phyloP scores from a whole-genome alignment of 2,888 invertebrate species.

The Galerucella nymphaeae region DNA sequence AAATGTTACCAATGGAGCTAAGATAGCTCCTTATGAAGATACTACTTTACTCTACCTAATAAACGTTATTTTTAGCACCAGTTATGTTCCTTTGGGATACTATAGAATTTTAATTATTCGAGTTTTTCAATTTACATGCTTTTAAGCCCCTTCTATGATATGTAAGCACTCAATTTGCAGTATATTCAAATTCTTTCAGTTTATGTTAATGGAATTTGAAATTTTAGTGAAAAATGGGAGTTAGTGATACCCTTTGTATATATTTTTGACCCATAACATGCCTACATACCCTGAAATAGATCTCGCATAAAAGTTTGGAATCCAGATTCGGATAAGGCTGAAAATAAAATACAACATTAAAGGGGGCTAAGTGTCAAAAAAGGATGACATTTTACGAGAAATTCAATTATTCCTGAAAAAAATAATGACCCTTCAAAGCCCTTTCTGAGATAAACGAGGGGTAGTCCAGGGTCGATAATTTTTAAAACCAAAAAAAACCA shows the following conservation, averaged over 20 bases:
- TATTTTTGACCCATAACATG: slow-evolving; percentile 11
- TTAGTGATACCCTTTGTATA: not conserved
- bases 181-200: not conserved
- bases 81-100: too few species aligned
- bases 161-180: not conserved
- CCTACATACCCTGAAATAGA: slow-evolving; percentile 19
- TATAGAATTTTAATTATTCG: too few species aligned
- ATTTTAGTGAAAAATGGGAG: not conserved
- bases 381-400: too few species aligned
- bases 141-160: not conserved
- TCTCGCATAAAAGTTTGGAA: slow-evolving; percentile 26
- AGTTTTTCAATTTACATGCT: not conserved
- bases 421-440: too few species aligned
- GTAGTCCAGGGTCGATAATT: too few species aligned
- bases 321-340: slow-evolving; percentile 23
- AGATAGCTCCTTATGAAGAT: too few species aligned
- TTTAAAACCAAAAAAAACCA: too few species aligned
- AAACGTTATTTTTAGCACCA: too few species aligned
- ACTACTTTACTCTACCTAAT: too few species aligned
- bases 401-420: too few species aligned
- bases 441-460: too few species aligned
- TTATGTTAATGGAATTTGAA: not conserved
- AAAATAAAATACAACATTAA: slow-evolving; percentile 18
- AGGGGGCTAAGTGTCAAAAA: not conserved
- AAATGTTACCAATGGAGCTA: too few species aligned